A percentile compares a stretch with the other conserved stretches of the same genome.
Conservation (phyloP, 2,113 vertebrate genomes). For the Xiphophorus maculatus region DNA sequence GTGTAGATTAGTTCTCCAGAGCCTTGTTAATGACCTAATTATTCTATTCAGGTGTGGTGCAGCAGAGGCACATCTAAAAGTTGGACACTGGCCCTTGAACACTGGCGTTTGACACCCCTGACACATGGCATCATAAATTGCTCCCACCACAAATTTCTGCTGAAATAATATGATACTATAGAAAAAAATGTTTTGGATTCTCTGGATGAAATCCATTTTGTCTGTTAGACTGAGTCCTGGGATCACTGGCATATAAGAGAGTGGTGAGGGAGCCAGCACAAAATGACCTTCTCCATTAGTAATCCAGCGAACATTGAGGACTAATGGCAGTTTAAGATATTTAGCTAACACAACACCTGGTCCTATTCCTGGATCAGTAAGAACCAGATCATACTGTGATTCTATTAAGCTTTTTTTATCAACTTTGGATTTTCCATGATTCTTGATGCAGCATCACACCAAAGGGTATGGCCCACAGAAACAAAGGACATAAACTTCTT, state of each 20-base stretch:
- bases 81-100: too few relatives aligned
- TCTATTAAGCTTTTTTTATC: slow-evolving; percentile 45
- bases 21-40: too few relatives aligned
- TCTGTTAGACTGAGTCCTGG: slow-evolving; percentile 74
- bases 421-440: slow-evolving; percentile 53
- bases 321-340: slow-evolving; percentile 75
- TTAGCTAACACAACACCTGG: slow-evolving; percentile 71
- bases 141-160: slow-evolving; percentile 55
- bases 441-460: slow-evolving; percentile 10
- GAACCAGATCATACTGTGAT: slow-evolving; percentile 73
- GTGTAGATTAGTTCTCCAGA: too few relatives aligned
- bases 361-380: slow-evolving; percentile 73
- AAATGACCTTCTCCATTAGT: slow-evolving; percentile 74
- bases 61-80: too few relatives aligned
- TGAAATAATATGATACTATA: slow-evolving; percentile 51
- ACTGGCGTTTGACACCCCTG: too few relatives aligned
- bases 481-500: slow-evolving; percentile 42
- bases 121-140: slow-evolving; percentile 49
- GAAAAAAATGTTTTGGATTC: slow-evolving; percentile 70
- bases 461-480: not conserved
- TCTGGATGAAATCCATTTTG: slow-evolving; percentile 76
- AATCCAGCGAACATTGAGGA: slow-evolving; percentile 80
- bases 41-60: too few relatives aligned
- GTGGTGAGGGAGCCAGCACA: slow-evolving; percentile 72
- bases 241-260: slow-evolving; percentile 74